Evolutionary conservation across 1,140 invertebrate species (phyloP).

Genomic region (Lerema accius): DNA sequence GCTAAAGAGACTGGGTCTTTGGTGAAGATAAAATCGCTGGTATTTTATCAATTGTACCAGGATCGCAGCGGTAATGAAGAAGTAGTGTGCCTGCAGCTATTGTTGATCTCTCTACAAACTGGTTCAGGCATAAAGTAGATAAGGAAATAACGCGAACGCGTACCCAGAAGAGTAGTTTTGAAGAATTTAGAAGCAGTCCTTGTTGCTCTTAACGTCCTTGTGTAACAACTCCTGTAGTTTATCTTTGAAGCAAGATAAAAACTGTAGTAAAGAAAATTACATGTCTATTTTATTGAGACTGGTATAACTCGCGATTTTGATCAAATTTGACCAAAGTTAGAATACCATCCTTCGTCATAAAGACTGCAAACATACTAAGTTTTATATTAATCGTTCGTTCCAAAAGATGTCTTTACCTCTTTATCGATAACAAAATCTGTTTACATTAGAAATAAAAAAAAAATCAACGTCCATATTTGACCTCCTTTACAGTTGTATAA

Average conservation of each 20-base stretch:
- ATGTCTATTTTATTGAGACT: too few relatives aligned
- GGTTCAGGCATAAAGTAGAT: constrained; percentile 59
- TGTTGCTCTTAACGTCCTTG: neutral
- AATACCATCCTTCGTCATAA: too few relatives aligned
- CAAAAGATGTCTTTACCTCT: too few relatives aligned
- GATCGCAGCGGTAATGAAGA: constrained; percentile 58
- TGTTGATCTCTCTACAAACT: constrained; percentile 68
- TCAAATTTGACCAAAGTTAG: too few relatives aligned
- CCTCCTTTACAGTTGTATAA: neutral
- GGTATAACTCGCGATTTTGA: too few relatives aligned
- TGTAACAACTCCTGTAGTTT: neutral
- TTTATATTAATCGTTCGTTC: too few relatives aligned
- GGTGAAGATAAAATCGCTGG: constrained; percentile 40
- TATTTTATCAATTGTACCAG: constrained; percentile 38
- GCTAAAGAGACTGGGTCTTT: too few relatives aligned
- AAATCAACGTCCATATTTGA: too few relatives aligned
- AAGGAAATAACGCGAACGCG: constrained; percentile 34
- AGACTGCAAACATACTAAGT: too few relatives aligned
- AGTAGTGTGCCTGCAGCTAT: constrained; percentile 65
- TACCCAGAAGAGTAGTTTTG: constrained; percentile 18
- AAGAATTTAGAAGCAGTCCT: constrained; percentile 19
- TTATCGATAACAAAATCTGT: too few relatives aligned
- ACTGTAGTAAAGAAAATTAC: neutral
- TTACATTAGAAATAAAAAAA: too few relatives aligned
- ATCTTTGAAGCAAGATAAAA: neutral